Evolutionary conservation across 2,113 vertebrate species (phyloP).

Genomic region (Arenaria interpres): DNA sequence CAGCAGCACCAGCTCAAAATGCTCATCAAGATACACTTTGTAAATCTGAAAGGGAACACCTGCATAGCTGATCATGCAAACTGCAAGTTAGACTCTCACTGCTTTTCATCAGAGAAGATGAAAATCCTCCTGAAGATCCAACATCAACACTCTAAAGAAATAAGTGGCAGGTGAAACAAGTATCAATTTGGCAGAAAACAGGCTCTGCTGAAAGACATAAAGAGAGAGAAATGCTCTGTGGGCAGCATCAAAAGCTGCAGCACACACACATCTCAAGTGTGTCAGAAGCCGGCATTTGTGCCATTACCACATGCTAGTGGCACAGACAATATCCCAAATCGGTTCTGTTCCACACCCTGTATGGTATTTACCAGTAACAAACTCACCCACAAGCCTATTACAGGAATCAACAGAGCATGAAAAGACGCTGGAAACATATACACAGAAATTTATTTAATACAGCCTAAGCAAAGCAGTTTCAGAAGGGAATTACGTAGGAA

Average conservation of each 20-base stretch:
- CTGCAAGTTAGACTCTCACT: not conserved
- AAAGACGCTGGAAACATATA: not conserved
- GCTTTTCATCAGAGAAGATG: not conserved
- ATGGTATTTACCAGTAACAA: not conserved
- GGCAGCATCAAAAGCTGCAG: not conserved
- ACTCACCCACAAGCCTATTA: not conserved
- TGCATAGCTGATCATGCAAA: not conserved
- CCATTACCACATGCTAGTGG: accelerated
- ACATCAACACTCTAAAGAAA: not conserved
- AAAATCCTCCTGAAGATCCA: not conserved
- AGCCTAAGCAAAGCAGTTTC: not conserved
- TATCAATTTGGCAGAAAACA: not conserved
- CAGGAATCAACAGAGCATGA: not conserved
- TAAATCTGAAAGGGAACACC: not conserved
- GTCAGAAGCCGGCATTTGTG: not conserved
- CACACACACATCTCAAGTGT: not conserved
- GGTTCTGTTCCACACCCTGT: not conserved
- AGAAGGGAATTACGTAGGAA: accelerated
- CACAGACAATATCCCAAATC: not conserved
- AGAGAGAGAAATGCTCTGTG: not conserved
- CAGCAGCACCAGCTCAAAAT: not conserved
- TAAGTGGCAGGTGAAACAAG: not conserved
- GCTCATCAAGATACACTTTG: not conserved
- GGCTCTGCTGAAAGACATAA: not conserved
- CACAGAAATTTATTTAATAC: not conserved